Conservation (phyloP, 2,113 vertebrate species). For the Catharus minimus region DNA sequence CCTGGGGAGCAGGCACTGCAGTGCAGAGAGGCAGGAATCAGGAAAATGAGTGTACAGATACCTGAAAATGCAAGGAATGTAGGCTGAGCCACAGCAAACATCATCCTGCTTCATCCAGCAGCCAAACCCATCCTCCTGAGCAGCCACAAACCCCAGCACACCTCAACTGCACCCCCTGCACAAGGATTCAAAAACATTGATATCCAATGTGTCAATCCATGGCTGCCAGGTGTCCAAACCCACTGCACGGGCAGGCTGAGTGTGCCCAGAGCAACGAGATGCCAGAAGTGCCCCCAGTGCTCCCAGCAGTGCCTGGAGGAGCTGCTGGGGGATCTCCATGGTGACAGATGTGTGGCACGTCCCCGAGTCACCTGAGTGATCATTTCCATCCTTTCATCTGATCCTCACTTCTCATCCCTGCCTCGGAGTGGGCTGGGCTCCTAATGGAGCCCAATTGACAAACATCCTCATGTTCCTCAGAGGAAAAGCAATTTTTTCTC, state of each 20-base stretch:
- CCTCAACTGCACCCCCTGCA: background rate
- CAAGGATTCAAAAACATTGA: accelerated
- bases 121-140: background rate
- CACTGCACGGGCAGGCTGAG: background rate
- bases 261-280: background rate
- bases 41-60: background rate
- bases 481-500: background rate
- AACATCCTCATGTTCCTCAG: background rate
- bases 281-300: background rate
- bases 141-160: background rate
- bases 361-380: background rate
- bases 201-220: accelerated
- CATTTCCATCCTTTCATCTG: background rate
- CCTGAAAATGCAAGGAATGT: accelerated
- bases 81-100: background rate
- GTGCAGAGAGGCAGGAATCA: background rate
- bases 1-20: background rate
- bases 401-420: background rate
- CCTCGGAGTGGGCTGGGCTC: background rate
- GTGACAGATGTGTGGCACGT: background rate
- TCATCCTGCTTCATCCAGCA: background rate
- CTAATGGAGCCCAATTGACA: background rate
- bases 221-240: background rate
- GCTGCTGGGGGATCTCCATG: constrained; percentile 29
- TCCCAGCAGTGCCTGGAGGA: background rate